Evolutionary conservation across 2,113 vertebrate species (phyloP).

Genomic region (Ctenomys sociabilis): DNA sequence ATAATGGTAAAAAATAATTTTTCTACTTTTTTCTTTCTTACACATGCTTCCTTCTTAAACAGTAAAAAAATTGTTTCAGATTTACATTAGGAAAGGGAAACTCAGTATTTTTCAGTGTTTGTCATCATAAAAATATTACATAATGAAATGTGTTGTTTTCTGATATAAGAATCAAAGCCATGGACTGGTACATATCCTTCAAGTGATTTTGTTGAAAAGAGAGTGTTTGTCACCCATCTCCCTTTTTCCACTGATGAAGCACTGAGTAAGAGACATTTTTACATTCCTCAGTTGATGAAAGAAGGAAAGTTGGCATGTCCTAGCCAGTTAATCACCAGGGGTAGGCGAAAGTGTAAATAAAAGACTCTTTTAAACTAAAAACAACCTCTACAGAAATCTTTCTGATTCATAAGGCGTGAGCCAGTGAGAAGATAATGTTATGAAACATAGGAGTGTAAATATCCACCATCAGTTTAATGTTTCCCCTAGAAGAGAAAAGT

Average conservation of each 20-base stretch:
- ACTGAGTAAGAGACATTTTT: slow-evolving; percentile 26
- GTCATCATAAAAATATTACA: slow-evolving; percentile 20
- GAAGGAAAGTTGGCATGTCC: slow-evolving; percentile 55
- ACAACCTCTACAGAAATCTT: slow-evolving; percentile 54
- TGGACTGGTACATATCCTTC: neutral
- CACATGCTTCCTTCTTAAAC: neutral
- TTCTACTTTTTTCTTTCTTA: slow-evolving; percentile 1
- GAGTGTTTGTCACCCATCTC: neutral
- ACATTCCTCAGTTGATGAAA: slow-evolving; percentile 27
- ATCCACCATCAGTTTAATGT: slow-evolving; percentile 34
- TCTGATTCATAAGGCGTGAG: slow-evolving; percentile 49
- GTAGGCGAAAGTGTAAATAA: slow-evolving; percentile 64
- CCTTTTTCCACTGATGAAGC: neutral
- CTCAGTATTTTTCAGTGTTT: neutral
- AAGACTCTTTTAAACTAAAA: slow-evolving; percentile 49
- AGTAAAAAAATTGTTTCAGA: neutral
- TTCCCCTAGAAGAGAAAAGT: slow-evolving; percentile 61
- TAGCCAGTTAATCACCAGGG: slow-evolving; percentile 55
- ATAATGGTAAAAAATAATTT: neutral
- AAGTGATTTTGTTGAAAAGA: neutral
- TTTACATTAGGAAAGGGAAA: neutral
- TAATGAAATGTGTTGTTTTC: slow-evolving; percentile 31
- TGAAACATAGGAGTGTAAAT: neutral
- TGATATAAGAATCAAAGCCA: slow-evolving; percentile 24
- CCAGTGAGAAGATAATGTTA: slow-evolving; percentile 36